Conservation (phyloP, 2,888 invertebrate genomes). For the Panopea generosa region DNA sequence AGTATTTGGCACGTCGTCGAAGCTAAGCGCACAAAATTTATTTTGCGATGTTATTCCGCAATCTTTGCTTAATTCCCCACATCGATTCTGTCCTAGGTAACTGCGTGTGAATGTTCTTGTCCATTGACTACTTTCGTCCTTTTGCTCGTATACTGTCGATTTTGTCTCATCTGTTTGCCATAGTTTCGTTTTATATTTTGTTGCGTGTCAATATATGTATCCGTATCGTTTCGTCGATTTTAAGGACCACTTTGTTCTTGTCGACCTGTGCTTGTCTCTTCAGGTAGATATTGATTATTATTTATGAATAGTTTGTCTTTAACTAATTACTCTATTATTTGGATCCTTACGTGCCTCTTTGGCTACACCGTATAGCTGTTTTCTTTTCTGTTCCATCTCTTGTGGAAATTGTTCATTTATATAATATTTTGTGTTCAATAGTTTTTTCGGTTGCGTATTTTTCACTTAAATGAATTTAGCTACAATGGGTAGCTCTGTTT, state of each 20-base stretch:
- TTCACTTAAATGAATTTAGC: constrained; percentile 16
- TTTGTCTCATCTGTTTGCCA: background rate
- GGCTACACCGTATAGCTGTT: constrained; percentile 3
- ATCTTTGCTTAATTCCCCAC: background rate
- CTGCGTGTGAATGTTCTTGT: background rate
- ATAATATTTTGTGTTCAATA: background rate
- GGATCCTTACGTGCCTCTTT: constrained; percentile 8
- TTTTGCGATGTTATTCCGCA: background rate
- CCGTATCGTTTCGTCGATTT: no score
- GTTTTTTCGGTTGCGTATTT: constrained; percentile 7
- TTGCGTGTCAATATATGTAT: background rate
- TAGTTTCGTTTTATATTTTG: background rate
- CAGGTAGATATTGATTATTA: background rate
- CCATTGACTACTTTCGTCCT: background rate
- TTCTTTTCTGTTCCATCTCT: constrained; percentile 9
- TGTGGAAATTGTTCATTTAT: constrained; percentile 24
- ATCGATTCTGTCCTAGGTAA: background rate
- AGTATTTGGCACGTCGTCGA: background rate
- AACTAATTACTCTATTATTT: constrained; percentile 4
- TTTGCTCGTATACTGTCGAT: background rate
- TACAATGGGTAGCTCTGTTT: constrained; percentile 9
- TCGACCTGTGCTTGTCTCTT: background rate
- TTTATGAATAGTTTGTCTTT: constrained; percentile 19
- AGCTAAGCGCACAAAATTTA: background rate
- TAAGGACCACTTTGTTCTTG: no score